A percentile compares a stretch with the other conserved stretches of the same genome.
phyloP scores from a whole-genome alignment of 2,797 vertebrate genomes.

The Gallirallus australis region DNA sequence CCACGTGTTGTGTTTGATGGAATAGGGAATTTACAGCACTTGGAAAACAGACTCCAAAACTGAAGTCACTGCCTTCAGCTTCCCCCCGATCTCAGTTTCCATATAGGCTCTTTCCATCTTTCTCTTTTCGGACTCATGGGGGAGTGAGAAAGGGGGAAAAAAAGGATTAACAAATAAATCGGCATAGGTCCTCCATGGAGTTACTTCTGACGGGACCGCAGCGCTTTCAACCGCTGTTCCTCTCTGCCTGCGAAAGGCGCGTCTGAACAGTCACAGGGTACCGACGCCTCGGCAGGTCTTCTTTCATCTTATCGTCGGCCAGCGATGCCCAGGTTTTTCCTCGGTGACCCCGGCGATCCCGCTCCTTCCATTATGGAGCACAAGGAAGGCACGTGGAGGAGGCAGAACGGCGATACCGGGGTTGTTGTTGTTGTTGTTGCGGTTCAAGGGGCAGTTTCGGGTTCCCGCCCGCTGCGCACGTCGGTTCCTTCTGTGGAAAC shows the following conservation, averaged over 20 bases:
- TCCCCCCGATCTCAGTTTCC: background rate
- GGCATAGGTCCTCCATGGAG: background rate
- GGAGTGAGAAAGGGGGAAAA: background rate
- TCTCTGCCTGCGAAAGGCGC: background rate
- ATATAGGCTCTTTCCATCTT: constrained; percentile 9
- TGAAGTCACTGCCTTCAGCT: background rate
- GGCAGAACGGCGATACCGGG: background rate
- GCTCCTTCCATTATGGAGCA: constrained; percentile 43
- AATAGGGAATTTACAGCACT: background rate
- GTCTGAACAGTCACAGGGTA: background rate
- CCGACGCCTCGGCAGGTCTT: background rate
- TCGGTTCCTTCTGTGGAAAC: constrained; percentile 65
- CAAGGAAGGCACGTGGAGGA: constrained; percentile 17
- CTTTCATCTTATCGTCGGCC: constrained; percentile 33
- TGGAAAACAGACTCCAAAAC: background rate
- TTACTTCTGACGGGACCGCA: background rate
- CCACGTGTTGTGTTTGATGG: background rate
- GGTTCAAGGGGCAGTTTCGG: background rate
- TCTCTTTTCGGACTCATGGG: constrained; percentile 26
- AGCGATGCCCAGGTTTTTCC: background rate
- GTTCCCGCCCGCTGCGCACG: constrained; percentile 51
- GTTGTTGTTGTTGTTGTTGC: background rate
- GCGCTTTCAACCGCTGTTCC: background rate
- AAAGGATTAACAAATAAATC: background rate
- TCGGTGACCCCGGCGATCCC: background rate